Evolutionary conservation across 2,888 invertebrate genomes (phyloP), one percentile per base, ranked within the genome.

Genomic region (Microctonus hyperodae): DNA sequence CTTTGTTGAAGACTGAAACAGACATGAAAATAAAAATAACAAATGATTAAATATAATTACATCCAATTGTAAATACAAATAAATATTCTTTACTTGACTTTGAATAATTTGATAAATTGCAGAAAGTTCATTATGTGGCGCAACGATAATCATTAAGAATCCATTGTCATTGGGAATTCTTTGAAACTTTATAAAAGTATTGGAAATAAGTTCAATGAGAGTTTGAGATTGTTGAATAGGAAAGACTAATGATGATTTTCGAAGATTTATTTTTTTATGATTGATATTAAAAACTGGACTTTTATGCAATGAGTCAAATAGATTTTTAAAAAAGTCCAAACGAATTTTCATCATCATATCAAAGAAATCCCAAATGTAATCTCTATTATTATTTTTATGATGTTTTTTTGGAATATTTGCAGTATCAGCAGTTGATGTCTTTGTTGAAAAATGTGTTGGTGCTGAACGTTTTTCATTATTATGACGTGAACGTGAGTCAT

Each of bases 261-360:
- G 58, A 1, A 68, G 37, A 35, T 70, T 72, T 10, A 0, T 10
- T 7, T 50, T n/a, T 44, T n/a, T n/a, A n/a, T 55, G 44, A 3
- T 33, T 28, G 16, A 16, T 48, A 20, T 10, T 31, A 25, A 33
- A 48, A 22, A 37, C 16, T 3, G 28, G 20, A 31, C 2, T 33
- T 6, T 44, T 40, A 1, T 70, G 64, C 0, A 80, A 65, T 20
- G 72, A 73, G 33, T 78, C 75, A n/a, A 80, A 61, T 50, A 79
- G 61, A 22, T 74, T 73, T 0, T 75, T 75, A 51, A 79, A 76
- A 11, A 78, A 71, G 0, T 76, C 73, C 16, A 74, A 67, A 69
- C 75, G 72, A 25, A 80, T 73, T 63, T 69, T 75, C 4, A 76
- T 74, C 40, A 80, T 76, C 60, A 74, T 48, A n/a, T 78, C 72